Conservation (phyloP, 2,888 invertebrate genomes). For the Noctua pronuba region DNA sequence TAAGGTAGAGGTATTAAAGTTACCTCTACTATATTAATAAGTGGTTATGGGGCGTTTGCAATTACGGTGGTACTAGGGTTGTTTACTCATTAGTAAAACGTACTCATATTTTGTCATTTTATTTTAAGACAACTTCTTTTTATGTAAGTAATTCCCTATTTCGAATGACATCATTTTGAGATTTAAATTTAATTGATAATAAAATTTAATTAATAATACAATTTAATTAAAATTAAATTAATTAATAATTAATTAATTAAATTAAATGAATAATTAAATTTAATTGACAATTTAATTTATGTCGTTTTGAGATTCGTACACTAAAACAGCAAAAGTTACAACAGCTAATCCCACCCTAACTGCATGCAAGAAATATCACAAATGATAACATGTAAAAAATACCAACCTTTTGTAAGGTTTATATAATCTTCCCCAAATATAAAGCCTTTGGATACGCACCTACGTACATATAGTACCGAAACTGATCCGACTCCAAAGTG, state of each 20-base stretch:
- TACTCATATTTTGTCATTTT: not conserved
- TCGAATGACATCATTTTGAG: not conserved
- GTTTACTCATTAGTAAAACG: not conserved
- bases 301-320: not conserved
- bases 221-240: too few species aligned
- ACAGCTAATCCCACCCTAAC: not conserved
- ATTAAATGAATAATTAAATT: too few species aligned
- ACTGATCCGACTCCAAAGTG: conserved; percentile 27
- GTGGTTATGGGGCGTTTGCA: conserved; percentile 11
- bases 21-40: conserved; percentile 9
- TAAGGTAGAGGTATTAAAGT: too few species aligned
- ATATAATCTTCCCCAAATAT: conserved; percentile 1
- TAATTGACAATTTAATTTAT: too few species aligned
- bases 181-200: too few species aligned
- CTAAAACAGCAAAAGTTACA: not conserved
- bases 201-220: too few species aligned
- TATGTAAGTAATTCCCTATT: not conserved
- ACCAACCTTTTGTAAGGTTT: not conserved
- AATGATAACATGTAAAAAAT: conserved; percentile 1
- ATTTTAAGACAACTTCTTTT: conserved; percentile 3
- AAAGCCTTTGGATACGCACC: conserved; percentile 9
- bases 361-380: conserved; percentile 29
- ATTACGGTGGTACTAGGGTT: conserved; percentile 4
- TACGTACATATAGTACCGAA: conserved; percentile 9
- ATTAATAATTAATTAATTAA: too few species aligned